Evolutionary conservation across 2,888 invertebrate genomes (phyloP), one percentile per base, ranked within the genome.

Genomic region (Helleia helle): DNA sequence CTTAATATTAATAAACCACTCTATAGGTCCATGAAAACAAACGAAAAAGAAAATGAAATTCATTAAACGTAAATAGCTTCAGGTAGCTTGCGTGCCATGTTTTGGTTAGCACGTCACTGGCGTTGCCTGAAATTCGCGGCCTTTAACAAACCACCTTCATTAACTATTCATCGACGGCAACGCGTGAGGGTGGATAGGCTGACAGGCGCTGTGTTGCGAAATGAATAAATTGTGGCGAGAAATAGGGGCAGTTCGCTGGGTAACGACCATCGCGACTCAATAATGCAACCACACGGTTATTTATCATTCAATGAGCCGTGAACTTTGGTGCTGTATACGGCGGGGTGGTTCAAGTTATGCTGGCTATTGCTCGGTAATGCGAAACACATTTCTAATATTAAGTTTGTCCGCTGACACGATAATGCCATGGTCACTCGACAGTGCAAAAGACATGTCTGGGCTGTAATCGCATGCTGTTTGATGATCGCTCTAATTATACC

Each of bases 221-320:
- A 83, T 81, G 79, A 75, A 83, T 84, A 84, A 81, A 80, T 73
- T 72, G 71, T 69, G 75, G 75, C 75, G 72, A 75, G 81, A 81
- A 81, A 79, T 76, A 75, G 65, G 76, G 83, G 77, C 79, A 81
- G 77, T 74, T 73, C 75, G 73, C 70, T 65, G 65, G 66, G 68
- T 73, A 72, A 71, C 71, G 67, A 65, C 71, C 71, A 56, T 47
- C 47, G 57, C 60, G 59, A 59, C 66, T 81, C 58, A 81, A 81
- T 80, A 80, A 81, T 81, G 68, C 76, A 81, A 48, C 53, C 46
- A 40, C 50, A 48, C 51, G 51, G 50, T 50, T 54, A 39, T 50
- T 58, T 57, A 56, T 49, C 46, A 41, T 48, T 52, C 51, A 48
- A 51, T 49, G 51, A 53, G 47, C 58, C 50, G 38, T 40, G 11